Percentiles rank a stretch among this genome's conserved stretches.
These are phyloP conservation scores for Saguinus midas DNA, from an alignment of 2,113 vertebrate species.

Conservation along the genomic window DNA sequence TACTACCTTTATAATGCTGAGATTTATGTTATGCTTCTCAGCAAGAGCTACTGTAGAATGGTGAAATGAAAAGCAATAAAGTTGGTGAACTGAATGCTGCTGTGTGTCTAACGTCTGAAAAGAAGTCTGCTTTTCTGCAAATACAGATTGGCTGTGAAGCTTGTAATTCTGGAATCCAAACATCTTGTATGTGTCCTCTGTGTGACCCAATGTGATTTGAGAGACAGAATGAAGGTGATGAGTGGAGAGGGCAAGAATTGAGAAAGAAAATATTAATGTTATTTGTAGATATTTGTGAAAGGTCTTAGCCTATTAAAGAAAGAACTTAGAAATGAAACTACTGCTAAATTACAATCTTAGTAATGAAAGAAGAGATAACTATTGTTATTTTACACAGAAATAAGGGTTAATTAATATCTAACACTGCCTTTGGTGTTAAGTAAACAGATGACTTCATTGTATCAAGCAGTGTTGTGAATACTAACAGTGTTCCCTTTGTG, in stretches of 20 bases:
- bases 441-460: conserved; percentile 49
- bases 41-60: not conserved
- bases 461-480: not conserved
- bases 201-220: conserved; percentile 46
- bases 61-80: conserved; percentile 63
- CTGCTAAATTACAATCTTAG: conserved; percentile 2
- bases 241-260: not conserved
- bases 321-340: not conserved
- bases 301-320: conserved; percentile 26
- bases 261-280: conserved; percentile 49
- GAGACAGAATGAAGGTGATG: not conserved
- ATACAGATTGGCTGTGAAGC: conserved; percentile 53
- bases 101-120: conserved; percentile 58
- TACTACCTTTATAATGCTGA: not conserved
- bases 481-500: not conserved
- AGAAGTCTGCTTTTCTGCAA: conserved; percentile 59
- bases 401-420: conserved; percentile 53
- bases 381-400: conserved; percentile 25
- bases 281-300: conserved; percentile 60
- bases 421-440: not conserved
- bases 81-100: conserved; percentile 1
- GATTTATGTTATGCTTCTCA: conserved; percentile 57
- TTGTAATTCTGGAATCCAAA: conserved; percentile 54
- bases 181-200: conserved; percentile 54
- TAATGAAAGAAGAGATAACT: not conserved